Base-by-base conservation (phyloP, 2,888 invertebrate genomes). In the Ormyrus nitidulus region DNA sequence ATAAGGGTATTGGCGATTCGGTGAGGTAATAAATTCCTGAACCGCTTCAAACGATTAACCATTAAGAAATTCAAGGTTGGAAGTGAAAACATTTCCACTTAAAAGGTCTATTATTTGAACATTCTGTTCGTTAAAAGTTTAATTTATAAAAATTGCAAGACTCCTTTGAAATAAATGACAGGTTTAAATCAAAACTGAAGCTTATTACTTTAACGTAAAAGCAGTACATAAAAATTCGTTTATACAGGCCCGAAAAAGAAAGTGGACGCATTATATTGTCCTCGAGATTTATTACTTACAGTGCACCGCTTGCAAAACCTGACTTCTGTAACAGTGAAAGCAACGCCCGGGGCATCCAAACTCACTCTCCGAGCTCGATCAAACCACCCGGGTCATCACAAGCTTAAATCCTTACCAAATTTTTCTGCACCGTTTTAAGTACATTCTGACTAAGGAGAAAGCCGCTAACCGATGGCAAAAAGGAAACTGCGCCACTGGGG, bases 241-340 rank as follows among this genome's bases (percentile, higher is more conserved):
- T 34, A 4, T 34, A 34, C 34, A 34, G 4, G 9, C 34, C n/a
- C 46, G 46, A 74, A 64, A 79, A 74, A 53, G 69, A 69, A 74
- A 74, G 56, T 46, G 19, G 19, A 44, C 13, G 10, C 8, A 46
- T n/a, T 62, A 49, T 19, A 64, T 59, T 64, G 59, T 59, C 53
- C 58, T 1, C 49, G 34, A 10, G 64, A 74, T 69, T 74, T 62
- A 79, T 74, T 34, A 34, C 34, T 34, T 34, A 4, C 4, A 34
- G 34, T 34, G 34, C 19, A 19, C 54, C 11, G 34, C 6, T 64
- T 46, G 11, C n/a, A 61, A 59, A 10, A 46, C 51, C 71, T 58
- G 44, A 58, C 34, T 34, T 49, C 58, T 19, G 58, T 70, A 69
- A 70, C 74, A 58, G 74, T 59, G 70, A 75, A 70, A 79, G 79